Conservation (phyloP, 1,140 invertebrate species). For the Neotoxoptera formosana region DNA sequence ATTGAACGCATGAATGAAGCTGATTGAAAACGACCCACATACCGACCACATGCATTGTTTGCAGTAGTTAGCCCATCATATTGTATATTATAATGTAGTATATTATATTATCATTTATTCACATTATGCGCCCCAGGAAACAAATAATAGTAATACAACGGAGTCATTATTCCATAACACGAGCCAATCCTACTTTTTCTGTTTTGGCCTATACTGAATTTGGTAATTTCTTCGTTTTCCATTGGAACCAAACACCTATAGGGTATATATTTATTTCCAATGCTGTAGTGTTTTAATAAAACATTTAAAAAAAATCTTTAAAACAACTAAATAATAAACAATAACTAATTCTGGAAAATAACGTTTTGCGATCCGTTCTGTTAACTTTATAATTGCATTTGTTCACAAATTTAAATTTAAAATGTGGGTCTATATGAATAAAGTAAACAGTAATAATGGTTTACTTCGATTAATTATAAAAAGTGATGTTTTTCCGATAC, state of each 20-base stretch:
- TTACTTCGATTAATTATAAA: not conserved
- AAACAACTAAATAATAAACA: not conserved
- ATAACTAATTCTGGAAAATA: not conserved
- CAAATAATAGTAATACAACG: slow-evolving; percentile 19
- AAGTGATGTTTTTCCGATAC: not conserved
- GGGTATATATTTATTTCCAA: not conserved
- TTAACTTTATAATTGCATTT: not conserved
- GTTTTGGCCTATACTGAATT: not conserved
- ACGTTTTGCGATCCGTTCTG: not conserved
- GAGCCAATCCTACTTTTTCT: slow-evolving; percentile 1
- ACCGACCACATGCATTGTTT: slow-evolving; percentile 43
- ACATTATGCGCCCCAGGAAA: slow-evolving; percentile 27
- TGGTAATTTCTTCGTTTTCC: not conserved
- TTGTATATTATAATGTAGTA: not conserved
- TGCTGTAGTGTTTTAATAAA: not conserved
- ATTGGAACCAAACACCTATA: not conserved
- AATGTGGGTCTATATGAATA: slow-evolving; percentile 1
- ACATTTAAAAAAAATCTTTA: not conserved
- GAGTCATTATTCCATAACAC: slow-evolving; percentile 19
- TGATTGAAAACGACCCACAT: slow-evolving; percentile 54
- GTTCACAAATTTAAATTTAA: not conserved
- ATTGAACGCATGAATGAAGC: slow-evolving; percentile 56
- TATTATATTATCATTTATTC: not conserved
- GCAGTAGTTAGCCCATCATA: not conserved
- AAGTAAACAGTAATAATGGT: not conserved